Base-by-base conservation (phyloP, 2,797 vertebrate species). In the Pangasius sanitwongsei region DNA sequence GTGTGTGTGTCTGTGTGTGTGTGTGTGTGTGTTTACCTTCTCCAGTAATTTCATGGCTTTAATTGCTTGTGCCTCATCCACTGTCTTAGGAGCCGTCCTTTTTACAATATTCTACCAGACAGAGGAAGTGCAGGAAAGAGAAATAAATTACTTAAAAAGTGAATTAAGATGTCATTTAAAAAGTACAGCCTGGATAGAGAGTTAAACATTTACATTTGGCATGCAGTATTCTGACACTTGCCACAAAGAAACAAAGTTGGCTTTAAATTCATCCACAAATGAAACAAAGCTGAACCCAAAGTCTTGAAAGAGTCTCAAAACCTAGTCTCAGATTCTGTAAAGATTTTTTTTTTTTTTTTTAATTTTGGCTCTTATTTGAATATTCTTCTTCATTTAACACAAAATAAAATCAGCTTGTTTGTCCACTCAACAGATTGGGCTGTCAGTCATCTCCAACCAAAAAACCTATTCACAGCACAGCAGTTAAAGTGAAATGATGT, bases 21-120 rank as follows among this genome's bases (percentile, higher is more conserved):
- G 74, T 82, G 28, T 81, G 57, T 57, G 23, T 61, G 0, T 20
- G 5, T 81, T 75, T 85, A 96, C 99, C 96, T 97, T 97, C 91
- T 99, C 98, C 86, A 99, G 94, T 11, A 95, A 96, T 89, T 97
- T 98, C 13, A 98, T 95, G 0, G 97, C 96, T 92, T 97, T 97
- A 0, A 98, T 98, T 83, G 98, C 98, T 87, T 98, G 97, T 7
- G 93, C 94, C 69, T 97, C 98, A 89, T 99, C 97, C 0, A 94
- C 89, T 12, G 98, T 98, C 2, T 96, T 97, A 0, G 97, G 97
- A 8, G 92, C 94, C 6, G 97, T 98, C 94, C 97, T 97, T 93
- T 99, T 99, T 93, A 98, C 95, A 88, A 99, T 99, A 94, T 99
- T 99, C 98, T 99, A 92, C 0, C 87, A 87, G 8, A 75, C 74